Base-by-base conservation (phyloP, 2,888 invertebrate species). In the Xanthorhoe spadicearia region DNA sequence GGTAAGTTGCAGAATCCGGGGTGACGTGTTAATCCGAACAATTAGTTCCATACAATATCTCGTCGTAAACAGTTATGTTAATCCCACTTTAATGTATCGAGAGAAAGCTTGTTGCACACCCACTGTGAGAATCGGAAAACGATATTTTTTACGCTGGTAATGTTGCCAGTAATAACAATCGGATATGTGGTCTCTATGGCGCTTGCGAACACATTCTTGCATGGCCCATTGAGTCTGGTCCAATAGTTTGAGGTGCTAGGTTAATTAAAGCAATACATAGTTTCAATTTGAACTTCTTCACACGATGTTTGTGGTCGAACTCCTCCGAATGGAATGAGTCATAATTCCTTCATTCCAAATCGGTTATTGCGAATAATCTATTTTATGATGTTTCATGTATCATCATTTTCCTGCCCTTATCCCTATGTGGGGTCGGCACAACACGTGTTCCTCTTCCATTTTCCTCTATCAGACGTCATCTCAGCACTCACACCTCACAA, bases 11-110 rank as follows among this genome's bases (percentile, higher is more conserved):
- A 32, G 32, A 66, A 68, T 68, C 58, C 64, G 49, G 66, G 64
- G 53, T 62, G 64, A 61, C 60, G 68, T 66, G 68, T 58, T 68
- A 69, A 69, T 70, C 67, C 65, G n/a, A 49, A 49, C 69, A 68
- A 67, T 70, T 64, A 70, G 62, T 58, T 35, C 51, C 62, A 50
- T 57, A 52, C 66, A 62, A 64, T 68, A 62, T 64, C 58, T 64
- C 60, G 51, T 53, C 52, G 64, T 67, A 66, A 70, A 66, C 66
- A 72, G 63, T 60, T 66, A 66, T 64, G 67, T 65, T 65, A 65
- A 72, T 72, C 68, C 66, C 48, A 35, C 32, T 59, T 64, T 57
- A 62, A 66, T 62, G 66, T 51, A 56, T 65, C 56, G 55, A 55
- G 60, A 49, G 53, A 54, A 54, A 53, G 35, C 43, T 56, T 56